phyloP scores from a whole-genome alignment of 2,797 vertebrate genomes.

The Micrastur ruficollis region DNA sequence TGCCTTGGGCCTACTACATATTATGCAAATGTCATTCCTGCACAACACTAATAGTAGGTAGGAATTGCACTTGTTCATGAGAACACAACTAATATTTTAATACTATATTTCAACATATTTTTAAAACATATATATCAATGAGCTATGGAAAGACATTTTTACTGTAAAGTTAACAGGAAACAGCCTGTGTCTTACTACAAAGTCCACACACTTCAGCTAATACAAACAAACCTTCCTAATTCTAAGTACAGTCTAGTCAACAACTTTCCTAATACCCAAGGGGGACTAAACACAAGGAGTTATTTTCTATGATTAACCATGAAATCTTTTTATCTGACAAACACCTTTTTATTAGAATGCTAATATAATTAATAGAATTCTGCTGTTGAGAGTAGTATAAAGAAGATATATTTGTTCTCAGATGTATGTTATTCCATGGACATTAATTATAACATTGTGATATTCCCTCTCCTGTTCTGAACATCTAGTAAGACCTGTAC shows the following conservation, averaged over 20 bases:
- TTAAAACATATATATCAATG: not conserved
- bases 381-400: constrained; percentile 17
- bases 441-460: constrained; percentile 65
- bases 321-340: constrained; percentile 27
- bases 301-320: constrained; percentile 17
- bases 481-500: constrained; percentile 69
- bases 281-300: not conserved
- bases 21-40: not conserved
- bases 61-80: not conserved
- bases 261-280: not conserved
- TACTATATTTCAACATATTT: not conserved
- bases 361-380: constrained; percentile 45
- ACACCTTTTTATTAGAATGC: not conserved
- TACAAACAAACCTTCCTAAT: constrained; percentile 13
- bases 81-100: not conserved
- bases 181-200: not conserved
- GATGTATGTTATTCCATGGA: constrained; percentile 22
- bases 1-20: not conserved
- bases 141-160: not conserved
- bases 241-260: not conserved
- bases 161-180: not conserved
- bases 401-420: constrained; percentile 7
- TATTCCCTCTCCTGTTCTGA: constrained; percentile 69
- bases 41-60: not conserved
- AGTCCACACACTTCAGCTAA: not conserved